A percentile compares a stretch with the other conserved stretches of the same genome.
Evolutionary conservation across 1,140 invertebrate genomes (phyloP).

Genomic region (Drosophila kikkawai): DNA sequence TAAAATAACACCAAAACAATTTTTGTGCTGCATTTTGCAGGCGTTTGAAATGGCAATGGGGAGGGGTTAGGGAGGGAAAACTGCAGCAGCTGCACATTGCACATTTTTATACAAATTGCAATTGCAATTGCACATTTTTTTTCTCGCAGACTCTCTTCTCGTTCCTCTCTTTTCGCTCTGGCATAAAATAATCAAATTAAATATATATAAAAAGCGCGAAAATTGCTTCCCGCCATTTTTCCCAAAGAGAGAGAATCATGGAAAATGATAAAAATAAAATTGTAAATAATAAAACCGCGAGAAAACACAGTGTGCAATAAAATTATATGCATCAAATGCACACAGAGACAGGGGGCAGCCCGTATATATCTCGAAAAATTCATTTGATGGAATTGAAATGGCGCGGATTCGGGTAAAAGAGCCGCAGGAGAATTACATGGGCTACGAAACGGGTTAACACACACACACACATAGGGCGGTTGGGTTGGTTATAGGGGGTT

Average conservation of each 20-base stretch:
- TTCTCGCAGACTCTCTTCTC: constrained; percentile 1
- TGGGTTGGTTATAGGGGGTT: not conserved
- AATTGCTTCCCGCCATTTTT: constrained; percentile 62
- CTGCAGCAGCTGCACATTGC: constrained; percentile 70
- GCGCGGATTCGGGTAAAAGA: constrained; percentile 40
- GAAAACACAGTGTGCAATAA: constrained; percentile 64
- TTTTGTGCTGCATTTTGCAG: constrained; percentile 71
- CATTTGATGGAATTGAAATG: constrained; percentile 71
- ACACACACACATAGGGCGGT: not conserved
- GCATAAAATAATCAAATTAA: constrained; percentile 83
- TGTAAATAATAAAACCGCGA: constrained; percentile 82
- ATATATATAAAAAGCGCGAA: constrained; percentile 57
- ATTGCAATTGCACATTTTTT: constrained; percentile 51
- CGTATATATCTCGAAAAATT: constrained; percentile 39
- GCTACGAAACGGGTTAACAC: constrained; percentile 7
- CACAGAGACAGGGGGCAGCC: constrained; percentile 8
- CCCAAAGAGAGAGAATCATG: constrained; percentile 43
- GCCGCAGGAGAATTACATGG: constrained; percentile 43
- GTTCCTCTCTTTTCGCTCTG: constrained; percentile 37
- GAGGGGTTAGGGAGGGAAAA: not conserved
- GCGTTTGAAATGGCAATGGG: constrained; percentile 36
- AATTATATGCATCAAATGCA: constrained; percentile 78
- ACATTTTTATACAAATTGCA: constrained; percentile 71
- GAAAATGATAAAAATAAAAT: constrained; percentile 65
- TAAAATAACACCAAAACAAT: constrained; percentile 84